Percentiles rank a stretch among this genome's conserved stretches.
Evolutionary conservation across 2,888 invertebrate genomes (phyloP).

Genomic region (Yponomeuta cagnagella): DNA sequence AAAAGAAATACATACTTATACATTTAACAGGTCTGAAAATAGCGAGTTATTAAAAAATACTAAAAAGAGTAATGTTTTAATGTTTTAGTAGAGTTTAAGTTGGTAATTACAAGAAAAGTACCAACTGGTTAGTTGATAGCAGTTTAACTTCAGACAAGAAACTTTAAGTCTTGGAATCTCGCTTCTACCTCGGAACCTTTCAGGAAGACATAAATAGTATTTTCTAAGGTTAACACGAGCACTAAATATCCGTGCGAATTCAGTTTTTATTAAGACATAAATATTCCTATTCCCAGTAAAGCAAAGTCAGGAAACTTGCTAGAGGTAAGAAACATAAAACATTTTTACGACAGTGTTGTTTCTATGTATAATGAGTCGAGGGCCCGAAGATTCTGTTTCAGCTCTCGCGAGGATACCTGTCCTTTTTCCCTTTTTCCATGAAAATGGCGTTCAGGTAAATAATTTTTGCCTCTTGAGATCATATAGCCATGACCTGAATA

Average conservation of each 20-base stretch:
- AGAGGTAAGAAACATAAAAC: constrained; percentile 7
- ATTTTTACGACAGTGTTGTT: constrained; percentile 11
- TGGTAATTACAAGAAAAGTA: too few relatives aligned
- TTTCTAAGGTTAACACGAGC: too few relatives aligned
- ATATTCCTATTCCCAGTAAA: neutral
- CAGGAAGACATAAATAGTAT: neutral
- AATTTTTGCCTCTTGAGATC: constrained; percentile 3
- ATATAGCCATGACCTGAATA: neutral
- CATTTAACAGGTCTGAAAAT: too few relatives aligned
- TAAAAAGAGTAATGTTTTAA: too few relatives aligned
- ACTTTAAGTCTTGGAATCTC: neutral
- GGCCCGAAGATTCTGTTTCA: constrained; percentile 10
- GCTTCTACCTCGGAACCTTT: neutral
- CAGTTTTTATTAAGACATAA: neutral
- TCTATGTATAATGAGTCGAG: constrained; percentile 14
- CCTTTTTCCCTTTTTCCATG: constrained; percentile 7
- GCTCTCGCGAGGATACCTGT: constrained; percentile 17
- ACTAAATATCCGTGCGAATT: too few relatives aligned
- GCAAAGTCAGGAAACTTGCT: neutral
- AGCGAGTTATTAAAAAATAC: too few relatives aligned
- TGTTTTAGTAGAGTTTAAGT: too few relatives aligned
- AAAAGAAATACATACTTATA: too few relatives aligned
- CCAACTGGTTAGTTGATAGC: too few relatives aligned
- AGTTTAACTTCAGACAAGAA: neutral
- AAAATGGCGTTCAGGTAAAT: constrained; percentile 4